phyloP scores from a whole-genome alignment of 1,140 invertebrate species.

The Linepithema humile region DNA sequence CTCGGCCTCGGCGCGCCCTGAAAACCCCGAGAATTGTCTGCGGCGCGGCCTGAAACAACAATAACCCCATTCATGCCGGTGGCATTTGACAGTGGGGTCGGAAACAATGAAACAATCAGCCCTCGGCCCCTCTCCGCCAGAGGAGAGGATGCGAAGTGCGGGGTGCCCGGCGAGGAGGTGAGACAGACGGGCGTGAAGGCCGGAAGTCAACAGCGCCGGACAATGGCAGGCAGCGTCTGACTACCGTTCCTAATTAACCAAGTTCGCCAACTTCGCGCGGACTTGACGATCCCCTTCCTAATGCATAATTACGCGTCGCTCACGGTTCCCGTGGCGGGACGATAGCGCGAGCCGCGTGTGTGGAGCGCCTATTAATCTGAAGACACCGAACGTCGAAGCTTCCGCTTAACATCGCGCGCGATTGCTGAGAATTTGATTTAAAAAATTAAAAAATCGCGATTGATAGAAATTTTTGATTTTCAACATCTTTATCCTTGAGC shows the following conservation, averaged over 20 bases:
- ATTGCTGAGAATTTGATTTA: background rate
- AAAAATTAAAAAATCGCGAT: background rate
- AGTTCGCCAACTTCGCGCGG: constrained; percentile 77
- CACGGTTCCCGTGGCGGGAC: constrained; percentile 32
- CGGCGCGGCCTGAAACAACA: constrained; percentile 80
- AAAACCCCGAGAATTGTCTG: constrained; percentile 76
- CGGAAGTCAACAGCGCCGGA: constrained; percentile 83
- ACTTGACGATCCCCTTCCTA: constrained; percentile 68
- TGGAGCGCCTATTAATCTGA: background rate
- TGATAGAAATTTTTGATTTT: background rate
- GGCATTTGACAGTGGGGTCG: constrained; percentile 82
- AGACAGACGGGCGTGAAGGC: constrained; percentile 59
- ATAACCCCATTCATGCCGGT: constrained; percentile 79
- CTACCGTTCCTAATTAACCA: constrained; percentile 81
- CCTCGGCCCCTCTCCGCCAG: constrained; percentile 65
- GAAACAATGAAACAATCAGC: constrained; percentile 84
- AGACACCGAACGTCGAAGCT: background rate
- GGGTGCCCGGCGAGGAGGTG: background rate
- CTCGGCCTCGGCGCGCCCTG: constrained; percentile 57
- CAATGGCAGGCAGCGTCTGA: constrained; percentile 80
- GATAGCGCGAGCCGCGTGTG: background rate
- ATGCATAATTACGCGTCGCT: constrained; percentile 65
- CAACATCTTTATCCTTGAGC: background rate
- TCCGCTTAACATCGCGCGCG: background rate
- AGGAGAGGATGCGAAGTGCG: background rate